phyloP scores from a whole-genome alignment of 2,888 invertebrate species.

The Patella caerulea region DNA sequence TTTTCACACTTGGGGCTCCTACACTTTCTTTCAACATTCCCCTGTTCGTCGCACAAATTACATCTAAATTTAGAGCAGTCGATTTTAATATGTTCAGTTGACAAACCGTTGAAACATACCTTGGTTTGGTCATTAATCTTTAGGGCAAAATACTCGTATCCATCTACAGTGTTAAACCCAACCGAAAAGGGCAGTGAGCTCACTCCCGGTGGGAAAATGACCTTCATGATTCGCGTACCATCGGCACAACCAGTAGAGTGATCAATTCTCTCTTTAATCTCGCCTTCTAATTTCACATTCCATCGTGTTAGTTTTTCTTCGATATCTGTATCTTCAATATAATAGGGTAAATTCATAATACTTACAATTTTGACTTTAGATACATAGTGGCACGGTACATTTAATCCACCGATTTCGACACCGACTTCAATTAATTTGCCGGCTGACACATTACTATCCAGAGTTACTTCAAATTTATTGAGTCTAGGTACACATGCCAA shows the following conservation, averaged over 20 bases:
- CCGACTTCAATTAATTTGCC: too few relatives aligned
- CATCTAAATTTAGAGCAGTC: background rate
- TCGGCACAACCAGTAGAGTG: background rate
- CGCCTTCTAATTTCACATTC: background rate
- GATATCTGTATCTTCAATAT: background rate
- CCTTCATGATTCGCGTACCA: background rate
- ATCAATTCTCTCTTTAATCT: background rate
- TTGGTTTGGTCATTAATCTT: background rate
- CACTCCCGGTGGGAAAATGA: background rate
- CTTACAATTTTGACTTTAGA: background rate
- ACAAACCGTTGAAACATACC: background rate
- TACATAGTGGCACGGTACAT: too few relatives aligned
- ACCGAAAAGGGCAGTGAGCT: background rate
- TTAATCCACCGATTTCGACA: too few relatives aligned
- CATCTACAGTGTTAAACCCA: background rate
- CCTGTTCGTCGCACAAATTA: background rate
- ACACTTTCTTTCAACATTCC: background rate
- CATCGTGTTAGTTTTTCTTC: background rate
- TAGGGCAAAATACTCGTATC: background rate
- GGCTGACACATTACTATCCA: too few relatives aligned
- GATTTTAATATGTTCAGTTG: background rate
- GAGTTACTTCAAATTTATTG: too few relatives aligned
- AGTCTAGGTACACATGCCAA: too few relatives aligned
- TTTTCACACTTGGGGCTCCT: background rate
- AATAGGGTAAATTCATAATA: background rate